Evolutionary conservation across 2,113 vertebrate genomes (phyloP), one percentile per base, ranked within the genome.

Genomic region (Clarias gariepinus): DNA sequence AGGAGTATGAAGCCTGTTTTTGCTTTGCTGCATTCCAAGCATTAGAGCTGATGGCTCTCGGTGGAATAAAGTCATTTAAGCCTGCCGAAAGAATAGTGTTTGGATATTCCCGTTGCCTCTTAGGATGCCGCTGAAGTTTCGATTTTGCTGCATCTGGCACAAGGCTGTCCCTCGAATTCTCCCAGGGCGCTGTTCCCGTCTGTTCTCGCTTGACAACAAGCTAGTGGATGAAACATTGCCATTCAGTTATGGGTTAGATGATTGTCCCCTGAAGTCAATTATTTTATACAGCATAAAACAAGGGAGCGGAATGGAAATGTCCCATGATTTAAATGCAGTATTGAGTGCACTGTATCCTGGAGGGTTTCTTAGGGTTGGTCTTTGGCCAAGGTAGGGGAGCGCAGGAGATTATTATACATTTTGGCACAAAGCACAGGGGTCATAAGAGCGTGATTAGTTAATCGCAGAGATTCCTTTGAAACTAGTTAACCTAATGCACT

Each of bases 21-120:
- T 71, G 71, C 83, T 66, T 86, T 89, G 74, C 47, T 64, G 58
- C 83, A 74, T 79, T 86, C 84, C 68, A 15, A 86, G 84, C 74
- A 83, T 69, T 68, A 84, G 82, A 71, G 30, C 47, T 41, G 3
- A 10, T 41, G 19, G 81, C 69, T 79, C 89, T 86, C 85, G 0
- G 33, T 58, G 82, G 89, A 84, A 82, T 71, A 86, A 88, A 85
- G 77, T 84, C 82, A 88, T 90, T 88, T 85, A 88, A 55, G 80
- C 81, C 64, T 81, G 81, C 25, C 69, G 85, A 84, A 86, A 77
- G 57, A 81, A 81, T 69, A 76, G 21, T 74, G 57, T 86, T 86
- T 86, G 79, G 47, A 66, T 83, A 76, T 76, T 71, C 53, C 41
- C 23, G 28, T 69, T 36, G 52, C 30, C 52, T 80, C n/a, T 57